A percentile compares a stretch with the other conserved stretches of the same genome.
phyloP scores from a whole-genome alignment of 1,140 invertebrate genomes.

The Zaprionus tsacasi region DNA sequence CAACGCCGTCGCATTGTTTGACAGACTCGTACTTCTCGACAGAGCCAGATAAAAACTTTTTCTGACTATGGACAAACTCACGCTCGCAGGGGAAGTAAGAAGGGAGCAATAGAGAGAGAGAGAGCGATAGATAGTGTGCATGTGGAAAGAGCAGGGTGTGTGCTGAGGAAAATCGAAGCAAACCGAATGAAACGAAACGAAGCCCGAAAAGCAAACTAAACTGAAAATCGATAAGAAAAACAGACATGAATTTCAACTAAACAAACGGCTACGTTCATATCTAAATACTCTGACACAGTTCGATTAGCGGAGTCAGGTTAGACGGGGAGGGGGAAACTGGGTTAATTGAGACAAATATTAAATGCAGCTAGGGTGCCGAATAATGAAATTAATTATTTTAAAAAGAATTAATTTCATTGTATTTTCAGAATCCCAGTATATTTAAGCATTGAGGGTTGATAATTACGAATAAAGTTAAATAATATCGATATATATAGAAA shows the following conservation, averaged over 20 bases:
- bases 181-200: slow-evolving; percentile 42
- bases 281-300: slow-evolving; percentile 46
- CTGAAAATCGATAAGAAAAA: slow-evolving; percentile 76
- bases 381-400: neutral
- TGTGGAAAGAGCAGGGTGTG: neutral
- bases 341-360: neutral
- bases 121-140: neutral
- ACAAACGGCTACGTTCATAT: slow-evolving; percentile 30
- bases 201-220: slow-evolving; percentile 57
- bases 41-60: slow-evolving; percentile 52
- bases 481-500: too few species aligned
- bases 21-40: slow-evolving; percentile 45
- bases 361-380: neutral
- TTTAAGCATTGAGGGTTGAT: too few species aligned
- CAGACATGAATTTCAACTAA: slow-evolving; percentile 43
- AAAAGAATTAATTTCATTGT: too few species aligned
- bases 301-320: slow-evolving; percentile 7
- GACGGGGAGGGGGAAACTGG: neutral
- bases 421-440: too few species aligned
- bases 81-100: neutral
- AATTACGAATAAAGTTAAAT: too few species aligned
- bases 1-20: slow-evolving; percentile 74
- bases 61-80: slow-evolving; percentile 20
- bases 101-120: neutral
- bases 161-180: slow-evolving; percentile 30